phyloP scores from a whole-genome alignment of 2,888 invertebrate genomes.

The Margaritifera margaritifera region DNA sequence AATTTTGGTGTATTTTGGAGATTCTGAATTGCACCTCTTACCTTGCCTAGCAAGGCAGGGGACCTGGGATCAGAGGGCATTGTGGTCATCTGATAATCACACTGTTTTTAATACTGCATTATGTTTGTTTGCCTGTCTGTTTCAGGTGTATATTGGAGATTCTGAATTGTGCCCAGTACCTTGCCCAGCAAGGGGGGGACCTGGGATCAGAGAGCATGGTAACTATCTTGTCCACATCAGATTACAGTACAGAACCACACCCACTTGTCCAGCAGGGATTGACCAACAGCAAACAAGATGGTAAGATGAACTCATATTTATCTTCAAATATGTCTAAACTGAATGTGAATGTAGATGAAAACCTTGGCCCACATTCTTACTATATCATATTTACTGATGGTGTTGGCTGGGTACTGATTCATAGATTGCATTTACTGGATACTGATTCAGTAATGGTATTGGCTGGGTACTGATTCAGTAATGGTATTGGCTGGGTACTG shows the following conservation, averaged over 20 bases:
- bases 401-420: background rate
- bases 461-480: no score
- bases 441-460: background rate
- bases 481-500: no score
- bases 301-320: conserved; percentile 34
- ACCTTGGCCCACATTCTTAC: background rate
- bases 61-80: no score
- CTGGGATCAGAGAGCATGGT: conserved; percentile 77
- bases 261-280: conserved; percentile 86
- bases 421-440: background rate
- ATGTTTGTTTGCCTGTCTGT: background rate
- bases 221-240: conserved; percentile 83
- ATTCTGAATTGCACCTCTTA: no score
- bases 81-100: background rate
- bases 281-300: conserved; percentile 77
- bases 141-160: conserved; percentile 83
- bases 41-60: no score
- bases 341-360: background rate
- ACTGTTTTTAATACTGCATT: background rate
- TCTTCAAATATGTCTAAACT: background rate
- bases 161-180: conserved; percentile 87
- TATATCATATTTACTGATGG: background rate
- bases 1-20: no score
- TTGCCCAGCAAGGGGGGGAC: conserved; percentile 73
- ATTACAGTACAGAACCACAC: conserved; percentile 70